These are phyloP conservation scores for Doryteuthis pealeii DNA, from an alignment of 1,140 invertebrate genomes.

Conservation along the genomic window DNA sequence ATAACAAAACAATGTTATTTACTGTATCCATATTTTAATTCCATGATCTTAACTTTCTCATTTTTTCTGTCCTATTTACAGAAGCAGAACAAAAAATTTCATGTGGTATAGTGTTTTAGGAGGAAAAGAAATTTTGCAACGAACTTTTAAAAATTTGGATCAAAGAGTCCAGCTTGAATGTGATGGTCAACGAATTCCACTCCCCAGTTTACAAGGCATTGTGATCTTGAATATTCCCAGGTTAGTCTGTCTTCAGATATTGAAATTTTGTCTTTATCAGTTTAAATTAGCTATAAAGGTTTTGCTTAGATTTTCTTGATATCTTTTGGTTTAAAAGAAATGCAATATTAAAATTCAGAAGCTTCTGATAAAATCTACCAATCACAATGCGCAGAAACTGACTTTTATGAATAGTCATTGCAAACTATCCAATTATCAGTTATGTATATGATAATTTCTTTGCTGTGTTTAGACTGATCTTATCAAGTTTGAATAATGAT, in stretches of 20 bases:
- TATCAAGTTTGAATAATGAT: too few relatives aligned
- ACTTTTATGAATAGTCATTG: too few relatives aligned
- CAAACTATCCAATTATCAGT: too few relatives aligned
- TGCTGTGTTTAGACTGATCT: too few relatives aligned
- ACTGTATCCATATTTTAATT: too few relatives aligned
- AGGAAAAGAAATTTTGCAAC: conserved; percentile 78
- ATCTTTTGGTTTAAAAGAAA: too few relatives aligned
- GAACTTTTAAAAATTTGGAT: conserved; percentile 95
- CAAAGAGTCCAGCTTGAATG: conserved; percentile 86
- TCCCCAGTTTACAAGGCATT: conserved; percentile 93
- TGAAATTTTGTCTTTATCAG: neutral
- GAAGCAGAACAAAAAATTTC: conserved; percentile 84
- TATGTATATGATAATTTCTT: too few relatives aligned
- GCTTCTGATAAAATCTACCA: too few relatives aligned
- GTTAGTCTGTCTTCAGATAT: conserved; percentile 33
- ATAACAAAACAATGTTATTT: too few relatives aligned
- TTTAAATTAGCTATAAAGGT: neutral
- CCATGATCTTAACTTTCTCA: too few relatives aligned
- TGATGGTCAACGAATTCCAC: conserved; percentile 86
- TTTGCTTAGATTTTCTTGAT: conserved; percentile 1
- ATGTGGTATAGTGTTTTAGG: conserved; percentile 97
- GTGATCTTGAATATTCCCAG: conserved; percentile 96
- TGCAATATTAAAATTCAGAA: too few relatives aligned
- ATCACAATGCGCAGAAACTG: too few relatives aligned
- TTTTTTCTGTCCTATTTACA: conserved; percentile 23